These are phyloP conservation scores for Leptinotarsa texana DNA, from an alignment of 1,140 invertebrate species.

Conservation along the genomic window DNA sequence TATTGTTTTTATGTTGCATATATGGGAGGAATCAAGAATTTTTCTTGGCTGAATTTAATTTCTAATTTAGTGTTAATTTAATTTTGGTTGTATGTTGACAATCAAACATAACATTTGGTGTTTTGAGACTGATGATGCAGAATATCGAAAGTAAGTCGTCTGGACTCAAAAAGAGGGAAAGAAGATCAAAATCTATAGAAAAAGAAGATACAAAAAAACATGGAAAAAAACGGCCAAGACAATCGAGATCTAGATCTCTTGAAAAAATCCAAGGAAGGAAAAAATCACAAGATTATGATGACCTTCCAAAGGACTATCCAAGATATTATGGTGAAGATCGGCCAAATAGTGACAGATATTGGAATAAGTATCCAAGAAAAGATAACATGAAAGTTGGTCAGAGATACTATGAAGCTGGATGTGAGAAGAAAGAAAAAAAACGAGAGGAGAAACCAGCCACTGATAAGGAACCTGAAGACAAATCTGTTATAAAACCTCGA, in stretches of 20 bases:
- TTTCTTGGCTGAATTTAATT: no score
- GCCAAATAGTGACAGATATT: constrained; percentile 52
- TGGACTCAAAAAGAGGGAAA: constrained; percentile 3
- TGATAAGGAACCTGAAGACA: constrained; percentile 30
- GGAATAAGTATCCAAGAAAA: constrained; percentile 54
- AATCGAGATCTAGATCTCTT: constrained; percentile 14
- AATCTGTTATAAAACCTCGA: constrained; percentile 36
- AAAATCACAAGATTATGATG: constrained; percentile 1
- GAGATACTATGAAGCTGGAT: constrained; percentile 42
- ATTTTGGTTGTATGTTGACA: no score
- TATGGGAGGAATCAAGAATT: no score
- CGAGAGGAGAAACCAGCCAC: constrained; percentile 27
- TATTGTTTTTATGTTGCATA: no score
- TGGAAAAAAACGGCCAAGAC: neutral
- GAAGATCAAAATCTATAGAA: neutral
- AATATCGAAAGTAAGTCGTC: neutral
- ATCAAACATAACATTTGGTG: no score
- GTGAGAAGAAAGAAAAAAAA: constrained; percentile 33
- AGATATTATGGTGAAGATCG: constrained; percentile 52
- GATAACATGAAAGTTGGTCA: constrained; percentile 46
- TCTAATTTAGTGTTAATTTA: no score
- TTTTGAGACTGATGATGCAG: no score
- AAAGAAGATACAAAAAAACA: neutral
- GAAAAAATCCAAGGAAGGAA: neutral
- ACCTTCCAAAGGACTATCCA: constrained; percentile 30